These are phyloP conservation scores for Bos indicus DNA, from an alignment of 2,113 vertebrate genomes.

Conservation along the genomic window DNA sequence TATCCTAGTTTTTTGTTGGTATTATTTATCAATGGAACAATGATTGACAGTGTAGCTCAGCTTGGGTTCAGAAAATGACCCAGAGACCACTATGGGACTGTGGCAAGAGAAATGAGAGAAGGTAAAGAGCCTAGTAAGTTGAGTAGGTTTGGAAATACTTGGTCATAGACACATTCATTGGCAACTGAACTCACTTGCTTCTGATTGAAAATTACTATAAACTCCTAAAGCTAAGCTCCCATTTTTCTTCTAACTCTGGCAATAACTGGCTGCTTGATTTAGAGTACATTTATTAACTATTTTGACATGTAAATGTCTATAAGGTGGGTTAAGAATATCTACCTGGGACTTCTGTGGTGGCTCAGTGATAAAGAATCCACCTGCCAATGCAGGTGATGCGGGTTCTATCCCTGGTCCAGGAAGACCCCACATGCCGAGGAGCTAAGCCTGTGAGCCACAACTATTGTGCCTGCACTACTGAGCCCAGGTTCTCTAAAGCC, in stretches of 20 bases:
- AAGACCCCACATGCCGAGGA: neutral
- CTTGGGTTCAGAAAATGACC: neutral
- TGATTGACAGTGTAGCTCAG: neutral
- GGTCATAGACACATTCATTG: neutral
- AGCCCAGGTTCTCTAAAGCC: neutral
- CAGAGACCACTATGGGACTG: neutral
- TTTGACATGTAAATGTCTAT: neutral
- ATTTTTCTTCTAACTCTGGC: neutral
- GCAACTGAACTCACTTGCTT: neutral
- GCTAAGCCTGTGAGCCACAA: neutral
- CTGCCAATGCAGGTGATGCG: neutral
- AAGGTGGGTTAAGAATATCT: neutral
- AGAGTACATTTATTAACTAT: neutral
- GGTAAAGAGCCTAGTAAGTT: neutral
- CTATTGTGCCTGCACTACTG: neutral
- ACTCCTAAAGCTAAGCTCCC: neutral
- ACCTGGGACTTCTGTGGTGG: neutral
- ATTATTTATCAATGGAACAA: neutral
- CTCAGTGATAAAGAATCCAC: neutral
- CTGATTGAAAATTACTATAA: neutral
- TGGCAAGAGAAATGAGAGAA: neutral
- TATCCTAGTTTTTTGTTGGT: neutral
- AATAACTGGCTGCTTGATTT: neutral
- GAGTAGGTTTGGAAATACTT: neutral
- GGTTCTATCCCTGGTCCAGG: neutral